These are phyloP conservation scores for Chelonia mydas DNA, from an alignment of 2,797 vertebrate genomes.

Conservation along the genomic window DNA sequence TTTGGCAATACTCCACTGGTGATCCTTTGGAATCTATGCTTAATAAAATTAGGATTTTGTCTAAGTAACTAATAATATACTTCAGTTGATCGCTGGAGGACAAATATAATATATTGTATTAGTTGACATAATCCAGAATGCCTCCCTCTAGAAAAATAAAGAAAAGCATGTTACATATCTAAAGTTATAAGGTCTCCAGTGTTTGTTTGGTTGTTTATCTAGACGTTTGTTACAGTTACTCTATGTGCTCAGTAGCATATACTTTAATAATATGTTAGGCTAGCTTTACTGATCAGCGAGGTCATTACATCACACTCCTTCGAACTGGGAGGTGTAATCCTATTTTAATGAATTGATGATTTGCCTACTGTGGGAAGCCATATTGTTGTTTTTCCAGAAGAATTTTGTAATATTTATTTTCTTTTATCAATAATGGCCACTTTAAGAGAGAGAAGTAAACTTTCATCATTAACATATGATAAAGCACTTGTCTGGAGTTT, in stretches of 20 bases:
- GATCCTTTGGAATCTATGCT: background rate
- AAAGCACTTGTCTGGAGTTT: background rate
- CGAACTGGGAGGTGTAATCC: background rate
- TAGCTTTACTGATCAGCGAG: background rate
- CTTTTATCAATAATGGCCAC: background rate
- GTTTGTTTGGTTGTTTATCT: background rate
- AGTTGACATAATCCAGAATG: background rate
- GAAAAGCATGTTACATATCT: background rate
- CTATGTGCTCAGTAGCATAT: background rate
- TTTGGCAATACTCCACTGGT: background rate
- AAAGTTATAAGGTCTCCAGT: background rate
- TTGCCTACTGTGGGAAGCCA: background rate
- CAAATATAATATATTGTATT: background rate
- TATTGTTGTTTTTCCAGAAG: background rate
- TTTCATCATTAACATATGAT: fast-evolving
- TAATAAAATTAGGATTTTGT: background rate
- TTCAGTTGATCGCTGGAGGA: background rate
- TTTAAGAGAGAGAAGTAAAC: background rate
- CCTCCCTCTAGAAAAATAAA: background rate
- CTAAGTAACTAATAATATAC: background rate
- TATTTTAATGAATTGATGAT: background rate
- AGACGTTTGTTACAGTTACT: background rate
- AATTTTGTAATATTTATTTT: background rate
- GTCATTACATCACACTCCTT: background rate
- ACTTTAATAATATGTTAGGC: fast-evolving